These are phyloP conservation scores for Chorisops tibialis DNA, from an alignment of 2,888 invertebrate species.

Conservation along the genomic window DNA sequence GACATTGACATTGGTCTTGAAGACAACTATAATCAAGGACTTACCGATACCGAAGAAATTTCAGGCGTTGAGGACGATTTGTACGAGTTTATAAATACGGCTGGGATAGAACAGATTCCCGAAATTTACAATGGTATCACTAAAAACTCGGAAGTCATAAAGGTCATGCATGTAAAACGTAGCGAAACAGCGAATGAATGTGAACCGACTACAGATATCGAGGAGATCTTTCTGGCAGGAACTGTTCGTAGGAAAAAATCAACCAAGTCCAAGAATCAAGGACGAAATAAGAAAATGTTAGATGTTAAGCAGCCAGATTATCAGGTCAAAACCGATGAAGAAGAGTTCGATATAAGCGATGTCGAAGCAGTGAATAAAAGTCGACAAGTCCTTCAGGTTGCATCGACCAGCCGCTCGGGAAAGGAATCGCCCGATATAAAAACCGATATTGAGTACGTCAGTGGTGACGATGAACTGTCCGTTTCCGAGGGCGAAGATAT, in stretches of 20 bases:
- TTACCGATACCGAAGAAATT: slow-evolving; percentile 50
- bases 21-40: slow-evolving; percentile 35
- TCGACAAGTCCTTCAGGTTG: slow-evolving; percentile 30
- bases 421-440: slow-evolving; percentile 36
- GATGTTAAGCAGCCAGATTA: slow-evolving; percentile 29
- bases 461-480: slow-evolving; percentile 45
- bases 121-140: slow-evolving; percentile 41
- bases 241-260: slow-evolving; percentile 47
- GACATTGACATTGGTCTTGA: slow-evolving; percentile 43
- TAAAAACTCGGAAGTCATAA: slow-evolving; percentile 38
- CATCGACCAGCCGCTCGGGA: background rate
- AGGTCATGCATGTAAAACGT: slow-evolving; percentile 36
- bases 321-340: slow-evolving; percentile 46
- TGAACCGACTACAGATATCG: slow-evolving; percentile 54
- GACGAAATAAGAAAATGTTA: slow-evolving; percentile 37
- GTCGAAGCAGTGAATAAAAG: slow-evolving; percentile 38
- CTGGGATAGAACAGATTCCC: slow-evolving; percentile 36
- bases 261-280: slow-evolving; percentile 41
- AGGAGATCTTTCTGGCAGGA: slow-evolving; percentile 50
- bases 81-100: slow-evolving; percentile 26
- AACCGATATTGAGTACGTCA: slow-evolving; percentile 53
- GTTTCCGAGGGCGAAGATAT: slow-evolving; percentile 28
- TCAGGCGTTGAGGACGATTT: slow-evolving; percentile 48
- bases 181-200: slow-evolving; percentile 37
- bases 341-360: slow-evolving; percentile 51